These are phyloP conservation scores for Pachycephala philippinensis DNA, from an alignment of 2,113 vertebrate species.

Conservation along the genomic window DNA sequence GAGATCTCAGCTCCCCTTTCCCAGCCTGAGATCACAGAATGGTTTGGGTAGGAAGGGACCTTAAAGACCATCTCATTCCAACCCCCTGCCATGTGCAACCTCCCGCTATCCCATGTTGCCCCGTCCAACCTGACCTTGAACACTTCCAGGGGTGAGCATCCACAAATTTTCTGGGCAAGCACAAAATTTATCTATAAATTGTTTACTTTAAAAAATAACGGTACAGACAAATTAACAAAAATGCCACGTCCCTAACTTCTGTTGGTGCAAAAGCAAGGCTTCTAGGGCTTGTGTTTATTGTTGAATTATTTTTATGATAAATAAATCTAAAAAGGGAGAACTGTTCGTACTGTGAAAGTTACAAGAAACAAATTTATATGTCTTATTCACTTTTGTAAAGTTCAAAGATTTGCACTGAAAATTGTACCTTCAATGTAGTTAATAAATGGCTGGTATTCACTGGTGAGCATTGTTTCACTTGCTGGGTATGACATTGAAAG, in stretches of 20 bases:
- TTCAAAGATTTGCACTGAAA: conserved; percentile 13
- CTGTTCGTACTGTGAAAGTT: background rate
- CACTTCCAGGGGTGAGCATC: background rate
- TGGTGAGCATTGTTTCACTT: background rate
- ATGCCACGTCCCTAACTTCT: background rate
- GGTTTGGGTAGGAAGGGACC: background rate
- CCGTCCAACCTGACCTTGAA: background rate
- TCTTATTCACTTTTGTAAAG: conserved; percentile 16
- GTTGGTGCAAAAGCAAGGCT: background rate
- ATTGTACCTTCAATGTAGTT: background rate
- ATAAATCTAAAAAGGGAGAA: background rate
- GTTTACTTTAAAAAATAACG: background rate
- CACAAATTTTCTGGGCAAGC: background rate
- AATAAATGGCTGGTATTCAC: background rate
- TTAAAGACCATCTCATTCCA: background rate
- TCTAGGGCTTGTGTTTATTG: background rate
- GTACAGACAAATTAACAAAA: background rate
- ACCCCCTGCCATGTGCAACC: background rate
- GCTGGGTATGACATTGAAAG: background rate
- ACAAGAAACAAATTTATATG: background rate
- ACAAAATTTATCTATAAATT: background rate
- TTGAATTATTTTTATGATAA: background rate
- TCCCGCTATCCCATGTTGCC: background rate
- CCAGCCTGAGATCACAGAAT: background rate
- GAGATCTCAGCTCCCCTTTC: background rate